Conservation (phyloP, 2,797 vertebrate genomes). For the Pantherophis vulpinus region DNA sequence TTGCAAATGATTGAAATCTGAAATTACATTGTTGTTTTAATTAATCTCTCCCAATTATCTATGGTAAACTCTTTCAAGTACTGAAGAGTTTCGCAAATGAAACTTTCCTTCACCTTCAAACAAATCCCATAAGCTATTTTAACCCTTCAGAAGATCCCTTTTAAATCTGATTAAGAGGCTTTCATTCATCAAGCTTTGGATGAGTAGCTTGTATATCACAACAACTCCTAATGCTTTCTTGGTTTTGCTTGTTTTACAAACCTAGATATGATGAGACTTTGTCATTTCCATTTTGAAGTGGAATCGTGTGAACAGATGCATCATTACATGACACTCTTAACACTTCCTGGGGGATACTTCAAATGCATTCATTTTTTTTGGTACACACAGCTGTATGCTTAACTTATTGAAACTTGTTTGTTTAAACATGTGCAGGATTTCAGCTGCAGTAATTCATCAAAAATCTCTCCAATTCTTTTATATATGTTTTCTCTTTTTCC, state of each 20-base stretch:
- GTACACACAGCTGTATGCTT: not conserved
- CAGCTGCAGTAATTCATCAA: not conserved
- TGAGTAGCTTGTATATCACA: not conserved
- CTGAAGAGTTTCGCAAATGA: conserved; percentile 9
- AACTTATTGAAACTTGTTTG: not conserved
- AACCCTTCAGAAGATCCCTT: not conserved
- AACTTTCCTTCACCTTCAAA: conserved; percentile 13
- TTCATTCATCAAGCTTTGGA: conserved; percentile 10
- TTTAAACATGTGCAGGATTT: not conserved
- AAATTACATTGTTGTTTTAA: conserved; percentile 9
- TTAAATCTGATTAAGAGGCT: not conserved
- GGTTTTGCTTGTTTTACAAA: not conserved
- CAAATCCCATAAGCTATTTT: not conserved
- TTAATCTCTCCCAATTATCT: conserved; percentile 19
- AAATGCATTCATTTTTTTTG: not conserved
- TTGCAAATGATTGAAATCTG: not conserved
- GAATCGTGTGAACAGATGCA: not conserved
- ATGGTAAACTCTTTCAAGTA: conserved; percentile 14
- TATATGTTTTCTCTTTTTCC: not conserved
- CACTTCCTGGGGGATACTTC: not conserved
- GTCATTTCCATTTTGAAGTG: not conserved
- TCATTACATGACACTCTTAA: not conserved
- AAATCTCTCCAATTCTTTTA: not conserved
- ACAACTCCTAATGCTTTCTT: not conserved
- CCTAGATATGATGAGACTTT: not conserved